These are phyloP conservation scores for Hyles vespertilio DNA, from an alignment of 1,140 invertebrate species.

Conservation along the genomic window DNA sequence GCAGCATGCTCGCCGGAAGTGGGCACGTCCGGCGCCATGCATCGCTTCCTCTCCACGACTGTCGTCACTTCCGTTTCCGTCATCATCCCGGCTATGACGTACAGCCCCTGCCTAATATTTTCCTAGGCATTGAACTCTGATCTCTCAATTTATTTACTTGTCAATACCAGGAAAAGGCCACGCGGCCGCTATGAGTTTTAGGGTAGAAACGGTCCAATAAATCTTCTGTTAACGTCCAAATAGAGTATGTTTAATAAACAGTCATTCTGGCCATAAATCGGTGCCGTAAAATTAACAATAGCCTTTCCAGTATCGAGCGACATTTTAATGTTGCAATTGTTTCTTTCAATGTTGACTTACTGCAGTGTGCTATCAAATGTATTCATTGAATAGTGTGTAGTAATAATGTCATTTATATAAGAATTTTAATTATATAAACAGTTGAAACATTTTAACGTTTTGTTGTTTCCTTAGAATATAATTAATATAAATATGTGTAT, in stretches of 20 bases:
- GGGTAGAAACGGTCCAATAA: constrained; percentile 16
- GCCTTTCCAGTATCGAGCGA: no score
- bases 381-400: no score
- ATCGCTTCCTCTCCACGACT: constrained; percentile 52
- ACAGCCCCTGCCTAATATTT: constrained; percentile 51
- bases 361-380: no score
- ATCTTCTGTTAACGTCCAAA: constrained; percentile 9
- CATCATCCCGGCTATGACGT: constrained; percentile 45
- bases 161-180: constrained; percentile 69
- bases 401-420: no score
- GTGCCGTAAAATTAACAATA: no score
- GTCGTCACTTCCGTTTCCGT: constrained; percentile 61
- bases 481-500: no score
- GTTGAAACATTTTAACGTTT: no score
- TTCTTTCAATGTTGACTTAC: no score
- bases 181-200: constrained; percentile 40
- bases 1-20: constrained; percentile 52
- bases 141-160: constrained; percentile 70
- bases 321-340: no score
- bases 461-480: no score
- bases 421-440: no score
- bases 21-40: constrained; percentile 55
- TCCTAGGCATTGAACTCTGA: constrained; percentile 53
- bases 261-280: no score
- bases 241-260: neutral